These are phyloP conservation scores for Arremon aurantiirostris DNA, from an alignment of 2,797 vertebrate species.

Conservation along the genomic window DNA sequence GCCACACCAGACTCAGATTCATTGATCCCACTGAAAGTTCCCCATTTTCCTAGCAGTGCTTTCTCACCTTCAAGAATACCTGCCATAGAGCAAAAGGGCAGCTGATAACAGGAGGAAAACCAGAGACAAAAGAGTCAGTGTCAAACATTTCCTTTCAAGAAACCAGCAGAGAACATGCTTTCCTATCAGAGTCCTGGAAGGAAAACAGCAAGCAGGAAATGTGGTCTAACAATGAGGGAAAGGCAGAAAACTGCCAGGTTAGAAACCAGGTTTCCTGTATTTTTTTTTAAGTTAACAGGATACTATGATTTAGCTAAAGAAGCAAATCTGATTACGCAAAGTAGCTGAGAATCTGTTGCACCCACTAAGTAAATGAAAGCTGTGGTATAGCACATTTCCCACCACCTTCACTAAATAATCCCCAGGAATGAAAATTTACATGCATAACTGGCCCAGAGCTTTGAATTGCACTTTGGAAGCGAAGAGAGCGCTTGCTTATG, in stretches of 20 bases:
- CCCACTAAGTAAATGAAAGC: not conserved
- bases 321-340: conserved; percentile 33
- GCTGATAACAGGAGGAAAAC: not conserved
- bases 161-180: not conserved
- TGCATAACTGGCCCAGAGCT: not conserved
- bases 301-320: conserved; percentile 27
- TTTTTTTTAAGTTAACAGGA: not conserved
- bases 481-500: not conserved
- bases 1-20: not conserved
- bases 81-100: not conserved
- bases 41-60: not conserved
- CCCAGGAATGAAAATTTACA: not conserved
- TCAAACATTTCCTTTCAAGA: not conserved
- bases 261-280: not conserved
- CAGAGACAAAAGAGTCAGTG: not conserved
- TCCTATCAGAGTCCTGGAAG: not conserved
- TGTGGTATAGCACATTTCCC: not conserved
- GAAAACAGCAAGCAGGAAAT: not conserved
- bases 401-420: conserved; percentile 1
- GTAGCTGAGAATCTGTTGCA: not conserved
- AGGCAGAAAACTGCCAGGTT: not conserved
- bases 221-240: not conserved
- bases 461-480: not conserved
- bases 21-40: not conserved
- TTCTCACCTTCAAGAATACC: not conserved